phyloP scores from a whole-genome alignment of 2,113 vertebrate genomes.

The Heterotilapia buettikoferi region DNA sequence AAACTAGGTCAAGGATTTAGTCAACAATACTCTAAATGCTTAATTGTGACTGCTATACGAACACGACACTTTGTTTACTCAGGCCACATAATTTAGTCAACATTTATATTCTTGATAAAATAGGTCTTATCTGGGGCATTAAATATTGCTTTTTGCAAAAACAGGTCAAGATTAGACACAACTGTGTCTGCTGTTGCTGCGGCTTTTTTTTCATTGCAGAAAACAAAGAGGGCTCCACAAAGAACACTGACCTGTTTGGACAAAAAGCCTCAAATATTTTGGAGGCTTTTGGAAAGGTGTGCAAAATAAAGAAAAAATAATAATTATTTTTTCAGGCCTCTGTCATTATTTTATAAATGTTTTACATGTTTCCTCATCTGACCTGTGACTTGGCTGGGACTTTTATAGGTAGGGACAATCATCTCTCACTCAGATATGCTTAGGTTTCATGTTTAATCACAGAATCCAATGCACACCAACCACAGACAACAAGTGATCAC shows the following conservation, averaged over 20 bases:
- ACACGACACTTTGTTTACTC: neutral
- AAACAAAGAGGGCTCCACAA: neutral
- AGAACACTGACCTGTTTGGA: neutral
- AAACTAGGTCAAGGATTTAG: slow-evolving; percentile 27
- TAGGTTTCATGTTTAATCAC: neutral
- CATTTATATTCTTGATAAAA: neutral
- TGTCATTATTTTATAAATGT: neutral
- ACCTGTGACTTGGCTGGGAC: neutral
- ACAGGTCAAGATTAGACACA: slow-evolving; percentile 6
- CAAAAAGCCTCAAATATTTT: neutral
- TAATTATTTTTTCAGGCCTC: neutral
- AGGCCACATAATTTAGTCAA: neutral
- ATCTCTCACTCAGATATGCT: neutral
- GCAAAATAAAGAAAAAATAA: neutral
- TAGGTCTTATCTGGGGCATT: neutral
- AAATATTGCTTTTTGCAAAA: neutral
- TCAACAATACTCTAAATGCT: neutral
- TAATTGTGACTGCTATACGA: neutral
- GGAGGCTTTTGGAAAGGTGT: neutral
- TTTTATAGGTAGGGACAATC: neutral
- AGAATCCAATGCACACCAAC: neutral
- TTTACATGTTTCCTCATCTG: neutral
- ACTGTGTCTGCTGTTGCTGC: neutral
- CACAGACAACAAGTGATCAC: neutral
- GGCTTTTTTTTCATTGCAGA: neutral